phyloP scores from a whole-genome alignment of 2,797 vertebrate species.

The Psittacula echo region DNA sequence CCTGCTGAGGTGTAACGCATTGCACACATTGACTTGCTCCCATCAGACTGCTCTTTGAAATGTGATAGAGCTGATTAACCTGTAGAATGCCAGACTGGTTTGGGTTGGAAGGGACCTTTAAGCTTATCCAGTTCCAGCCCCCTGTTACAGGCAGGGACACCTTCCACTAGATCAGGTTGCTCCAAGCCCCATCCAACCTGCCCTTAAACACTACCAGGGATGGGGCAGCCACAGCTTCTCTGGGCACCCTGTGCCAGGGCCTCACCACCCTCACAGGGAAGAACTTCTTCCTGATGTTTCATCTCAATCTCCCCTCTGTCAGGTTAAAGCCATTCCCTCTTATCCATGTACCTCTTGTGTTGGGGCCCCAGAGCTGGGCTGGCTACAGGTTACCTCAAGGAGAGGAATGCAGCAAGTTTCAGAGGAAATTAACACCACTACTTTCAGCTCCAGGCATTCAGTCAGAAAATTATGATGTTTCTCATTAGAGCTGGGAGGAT shows the following conservation, averaged over 20 bases:
- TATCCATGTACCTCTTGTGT: neutral
- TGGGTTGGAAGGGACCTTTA: neutral
- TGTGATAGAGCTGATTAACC: neutral
- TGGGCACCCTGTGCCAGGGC: neutral
- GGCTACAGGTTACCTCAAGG: neutral
- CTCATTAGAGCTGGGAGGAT: neutral
- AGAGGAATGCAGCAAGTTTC: neutral
- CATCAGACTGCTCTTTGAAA: neutral
- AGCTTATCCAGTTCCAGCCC: neutral
- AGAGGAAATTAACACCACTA: neutral
- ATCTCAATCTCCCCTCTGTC: neutral
- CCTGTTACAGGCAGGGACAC: neutral
- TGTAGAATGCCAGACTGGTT: neutral
- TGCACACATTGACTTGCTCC: neutral
- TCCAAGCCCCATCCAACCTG: neutral
- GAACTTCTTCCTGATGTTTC: neutral
- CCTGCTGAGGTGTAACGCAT: neutral
- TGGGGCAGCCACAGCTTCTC: neutral
- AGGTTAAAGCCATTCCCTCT: neutral
- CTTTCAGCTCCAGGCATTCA: neutral
- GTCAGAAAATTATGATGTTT: constrained; percentile 1
- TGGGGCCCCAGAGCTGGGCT: neutral
- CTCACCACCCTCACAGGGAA: neutral
- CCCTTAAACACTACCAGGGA: too few relatives aligned
- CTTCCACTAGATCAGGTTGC: neutral